Percentiles rank a stretch among this genome's conserved stretches.
These are phyloP conservation scores for Phasianus colchicus DNA, from an alignment of 2,113 vertebrate genomes.

Conservation along the genomic window DNA sequence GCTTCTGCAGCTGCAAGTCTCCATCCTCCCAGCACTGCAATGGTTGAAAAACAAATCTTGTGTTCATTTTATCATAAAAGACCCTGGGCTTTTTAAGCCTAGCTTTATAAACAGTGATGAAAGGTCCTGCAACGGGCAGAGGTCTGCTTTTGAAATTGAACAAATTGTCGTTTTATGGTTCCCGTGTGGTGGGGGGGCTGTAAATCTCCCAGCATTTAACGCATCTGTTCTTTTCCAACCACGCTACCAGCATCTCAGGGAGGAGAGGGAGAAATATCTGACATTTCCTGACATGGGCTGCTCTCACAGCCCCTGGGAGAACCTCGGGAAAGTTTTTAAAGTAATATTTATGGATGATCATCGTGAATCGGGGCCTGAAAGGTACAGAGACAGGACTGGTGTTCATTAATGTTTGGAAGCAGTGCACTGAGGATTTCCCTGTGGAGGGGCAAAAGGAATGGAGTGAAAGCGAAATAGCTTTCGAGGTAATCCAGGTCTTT, in stretches of 20 bases:
- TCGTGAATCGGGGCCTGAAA: constrained; percentile 64
- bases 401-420: constrained; percentile 71
- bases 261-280: constrained; percentile 58
- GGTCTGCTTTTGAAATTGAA: constrained; percentile 68
- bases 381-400: constrained; percentile 58
- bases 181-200: background rate
- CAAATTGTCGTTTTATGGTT: constrained; percentile 67
- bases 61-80: background rate
- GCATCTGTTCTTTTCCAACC: constrained; percentile 51
- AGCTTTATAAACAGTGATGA: constrained; percentile 52
- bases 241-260: constrained; percentile 2
- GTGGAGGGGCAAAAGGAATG: constrained; percentile 58
- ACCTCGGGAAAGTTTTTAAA: constrained; percentile 61
- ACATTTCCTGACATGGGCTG: constrained; percentile 57
- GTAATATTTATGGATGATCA: constrained; percentile 76
- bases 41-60: background rate
- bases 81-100: background rate
- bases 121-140: constrained; percentile 62
- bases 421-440: constrained; percentile 58
- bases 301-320: constrained; percentile 27
- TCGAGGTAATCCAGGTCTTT: constrained; percentile 56
- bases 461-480: constrained; percentile 71
- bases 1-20: background rate
- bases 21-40: background rate
- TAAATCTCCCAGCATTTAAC: constrained; percentile 52